phyloP scores from a whole-genome alignment of 2,888 invertebrate species.

The Venusia cambrica region DNA sequence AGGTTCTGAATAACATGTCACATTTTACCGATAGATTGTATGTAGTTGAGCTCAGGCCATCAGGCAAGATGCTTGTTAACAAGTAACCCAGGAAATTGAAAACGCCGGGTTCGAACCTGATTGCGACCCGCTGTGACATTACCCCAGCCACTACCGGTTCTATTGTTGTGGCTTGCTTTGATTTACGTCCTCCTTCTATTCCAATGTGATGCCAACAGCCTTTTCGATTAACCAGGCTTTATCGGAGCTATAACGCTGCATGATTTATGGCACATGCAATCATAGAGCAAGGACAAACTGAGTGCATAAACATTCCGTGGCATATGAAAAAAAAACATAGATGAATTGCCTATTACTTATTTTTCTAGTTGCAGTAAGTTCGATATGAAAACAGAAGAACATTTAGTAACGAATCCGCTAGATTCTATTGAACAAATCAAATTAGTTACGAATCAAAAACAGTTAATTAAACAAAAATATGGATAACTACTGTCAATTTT shows the following conservation, averaged over 20 bases:
- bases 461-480: too few species aligned
- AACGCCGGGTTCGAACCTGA: constrained; percentile 19
- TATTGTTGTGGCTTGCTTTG: constrained; percentile 24
- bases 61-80: constrained; percentile 10
- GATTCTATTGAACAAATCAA: too few species aligned
- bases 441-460: too few species aligned
- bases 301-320: constrained; percentile 2
- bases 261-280: constrained; percentile 22
- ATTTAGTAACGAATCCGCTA: too few species aligned
- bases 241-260: constrained; percentile 16
- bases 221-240: constrained; percentile 21
- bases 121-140: constrained; percentile 27
- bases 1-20: too few species aligned
- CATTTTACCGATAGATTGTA: too few species aligned
- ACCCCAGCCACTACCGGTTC: constrained; percentile 22
- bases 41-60: too few species aligned
- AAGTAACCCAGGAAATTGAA: constrained; percentile 24
- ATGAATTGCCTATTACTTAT: too few species aligned
- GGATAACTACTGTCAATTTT: too few species aligned
- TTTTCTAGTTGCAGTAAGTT: too few species aligned
- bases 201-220: constrained; percentile 20
- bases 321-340: too few species aligned
- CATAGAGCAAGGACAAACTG: constrained; percentile 17
- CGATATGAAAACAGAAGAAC: too few species aligned
- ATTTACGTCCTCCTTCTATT: constrained; percentile 26